Percentiles rank a stretch among this genome's conserved stretches.
phyloP scores from a whole-genome alignment of 2,888 invertebrate species.

The Bombyx huttoni region DNA sequence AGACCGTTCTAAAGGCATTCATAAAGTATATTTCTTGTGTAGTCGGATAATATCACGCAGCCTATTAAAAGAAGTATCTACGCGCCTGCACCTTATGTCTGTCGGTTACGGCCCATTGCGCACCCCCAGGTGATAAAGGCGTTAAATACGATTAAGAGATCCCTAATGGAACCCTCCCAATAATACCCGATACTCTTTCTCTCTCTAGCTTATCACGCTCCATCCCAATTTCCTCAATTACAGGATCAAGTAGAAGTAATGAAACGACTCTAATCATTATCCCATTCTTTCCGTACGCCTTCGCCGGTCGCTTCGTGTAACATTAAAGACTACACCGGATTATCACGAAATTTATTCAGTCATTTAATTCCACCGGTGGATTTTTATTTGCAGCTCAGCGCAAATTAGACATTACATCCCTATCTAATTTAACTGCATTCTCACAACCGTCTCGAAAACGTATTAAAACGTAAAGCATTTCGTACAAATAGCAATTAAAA shows the following conservation, averaged over 20 bases:
- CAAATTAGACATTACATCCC: neutral
- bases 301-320: constrained; percentile 50
- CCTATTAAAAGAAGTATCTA: constrained; percentile 18
- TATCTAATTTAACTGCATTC: neutral
- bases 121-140: constrained; percentile 63
- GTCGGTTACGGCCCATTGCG: constrained; percentile 43
- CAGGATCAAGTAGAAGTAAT: constrained; percentile 67
- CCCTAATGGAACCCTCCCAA: constrained; percentile 49
- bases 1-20: too few relatives aligned
- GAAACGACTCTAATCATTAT: constrained; percentile 70
- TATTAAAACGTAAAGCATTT: neutral
- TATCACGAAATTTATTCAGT: constrained; percentile 72
- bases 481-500: neutral
- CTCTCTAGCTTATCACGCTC: constrained; percentile 39
- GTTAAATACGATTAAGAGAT: constrained; percentile 63
- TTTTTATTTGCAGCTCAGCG: neutral
- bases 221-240: constrained; percentile 68
- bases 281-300: constrained; percentile 48
- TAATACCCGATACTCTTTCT: constrained; percentile 47
- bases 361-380: constrained; percentile 62
- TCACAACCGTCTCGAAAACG: too few relatives aligned
- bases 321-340: constrained; percentile 66
- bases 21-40: too few relatives aligned
- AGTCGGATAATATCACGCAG: constrained; percentile 8
- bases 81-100: constrained; percentile 28